A percentile compares a stretch with the other conserved stretches of the same genome.
Conservation (phyloP, 92 coral and sea anemone species). For the Epizoanthus illoricatus region DNA sequence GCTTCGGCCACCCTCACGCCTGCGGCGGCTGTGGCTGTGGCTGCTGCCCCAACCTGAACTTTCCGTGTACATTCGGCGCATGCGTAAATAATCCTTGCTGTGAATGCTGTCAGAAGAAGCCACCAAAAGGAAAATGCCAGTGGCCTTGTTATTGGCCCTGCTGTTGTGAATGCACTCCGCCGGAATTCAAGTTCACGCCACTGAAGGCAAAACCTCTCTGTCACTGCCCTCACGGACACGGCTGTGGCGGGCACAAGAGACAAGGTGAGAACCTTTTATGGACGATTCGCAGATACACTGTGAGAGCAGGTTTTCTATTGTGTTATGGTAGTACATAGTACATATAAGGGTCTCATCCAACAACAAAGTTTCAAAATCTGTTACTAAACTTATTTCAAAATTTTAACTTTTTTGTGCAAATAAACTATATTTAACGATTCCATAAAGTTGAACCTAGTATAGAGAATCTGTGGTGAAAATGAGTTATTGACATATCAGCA, state of each 20-base stretch:
- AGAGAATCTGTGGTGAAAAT: too few relatives aligned
- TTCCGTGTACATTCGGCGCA: slow-evolving; percentile 89
- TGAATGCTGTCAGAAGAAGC: slow-evolving; percentile 82
- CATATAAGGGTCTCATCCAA: too few relatives aligned
- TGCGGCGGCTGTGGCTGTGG: slow-evolving; percentile 78
- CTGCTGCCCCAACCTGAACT: slow-evolving; percentile 80
- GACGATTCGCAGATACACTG: slow-evolving; percentile 20
- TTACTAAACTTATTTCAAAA: too few relatives aligned
- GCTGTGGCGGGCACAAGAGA: slow-evolving; percentile 41
- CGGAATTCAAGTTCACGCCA: slow-evolving; percentile 76
- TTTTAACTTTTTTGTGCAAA: too few relatives aligned
- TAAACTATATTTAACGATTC: too few relatives aligned
- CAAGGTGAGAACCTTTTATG: slow-evolving; percentile 50
- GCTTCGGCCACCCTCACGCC: slow-evolving; percentile 73
- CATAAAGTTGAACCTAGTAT: too few relatives aligned
- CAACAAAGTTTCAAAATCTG: too few relatives aligned
- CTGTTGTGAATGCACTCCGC: slow-evolving; percentile 84
- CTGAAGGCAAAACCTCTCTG: slow-evolving; percentile 82
- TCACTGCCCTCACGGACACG: slow-evolving; percentile 68
- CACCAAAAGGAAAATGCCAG: slow-evolving; percentile 81
- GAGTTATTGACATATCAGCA: too few relatives aligned
- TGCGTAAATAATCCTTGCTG: slow-evolving; percentile 91
- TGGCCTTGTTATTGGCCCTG: slow-evolving; percentile 96
- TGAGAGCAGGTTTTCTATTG: background rate
- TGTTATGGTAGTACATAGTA: background rate